Conservation (phyloP, 2,113 vertebrate genomes). For the Nannobrachium achirus region DNA sequence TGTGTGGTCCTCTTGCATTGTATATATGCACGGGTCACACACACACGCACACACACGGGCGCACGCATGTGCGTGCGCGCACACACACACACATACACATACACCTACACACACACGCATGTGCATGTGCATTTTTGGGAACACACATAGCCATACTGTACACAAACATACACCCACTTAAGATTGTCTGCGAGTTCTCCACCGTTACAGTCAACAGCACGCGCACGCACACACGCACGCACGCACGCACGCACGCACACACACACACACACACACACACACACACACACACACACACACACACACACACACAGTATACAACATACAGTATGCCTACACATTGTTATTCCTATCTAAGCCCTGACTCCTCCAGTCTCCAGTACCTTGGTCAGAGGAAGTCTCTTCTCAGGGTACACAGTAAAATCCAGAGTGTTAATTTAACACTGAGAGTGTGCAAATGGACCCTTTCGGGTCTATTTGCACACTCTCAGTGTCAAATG, state of each 20-base stretch:
- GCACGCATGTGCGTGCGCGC: not conserved
- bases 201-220: constrained; percentile 1
- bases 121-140: no score
- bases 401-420: not conserved
- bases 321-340: no score
- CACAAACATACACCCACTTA: not conserved
- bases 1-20: constrained; percentile 58
- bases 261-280: no score
- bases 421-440: no score
- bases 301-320: not conserved
- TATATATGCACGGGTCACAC: constrained; percentile 47
- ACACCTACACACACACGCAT: not conserved
- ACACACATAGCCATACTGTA: no score
- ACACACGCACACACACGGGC: constrained; percentile 14
- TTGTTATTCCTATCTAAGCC: not conserved
- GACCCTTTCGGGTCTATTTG: no score
- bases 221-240: not conserved
- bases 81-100: not conserved
- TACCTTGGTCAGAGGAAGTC: constrained; percentile 34
- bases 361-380: constrained; percentile 8
- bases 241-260: not conserved
- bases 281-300: constrained; percentile 6
- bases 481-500: no score
- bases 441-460: no score
- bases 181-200: not conserved